phyloP scores from a whole-genome alignment of 2,888 invertebrate genomes.

The Ceraclea dissimilis region DNA sequence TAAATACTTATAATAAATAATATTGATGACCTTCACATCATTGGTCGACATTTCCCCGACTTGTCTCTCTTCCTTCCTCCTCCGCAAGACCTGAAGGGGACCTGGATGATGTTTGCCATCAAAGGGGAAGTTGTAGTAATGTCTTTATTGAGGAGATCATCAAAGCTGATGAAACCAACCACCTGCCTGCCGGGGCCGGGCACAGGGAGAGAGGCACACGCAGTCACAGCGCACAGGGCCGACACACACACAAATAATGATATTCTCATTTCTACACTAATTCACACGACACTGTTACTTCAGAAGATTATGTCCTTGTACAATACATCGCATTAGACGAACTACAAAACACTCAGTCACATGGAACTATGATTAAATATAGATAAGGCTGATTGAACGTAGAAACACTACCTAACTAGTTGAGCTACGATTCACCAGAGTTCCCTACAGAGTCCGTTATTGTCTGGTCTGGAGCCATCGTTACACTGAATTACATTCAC shows the following conservation, averaged over 20 bases:
- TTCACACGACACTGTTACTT: background rate
- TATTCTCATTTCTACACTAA: background rate
- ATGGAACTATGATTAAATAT: too few relatives aligned
- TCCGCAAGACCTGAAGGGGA: constrained; percentile 11
- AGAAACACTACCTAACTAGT: too few relatives aligned
- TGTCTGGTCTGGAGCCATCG: constrained; percentile 9
- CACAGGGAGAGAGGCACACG: background rate
- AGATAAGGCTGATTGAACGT: too few relatives aligned
- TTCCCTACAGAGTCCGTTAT: constrained; percentile 10
- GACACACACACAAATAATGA: background rate
- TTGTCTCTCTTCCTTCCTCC: constrained; percentile 3
- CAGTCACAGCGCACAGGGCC: background rate
- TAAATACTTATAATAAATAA: too few relatives aligned
- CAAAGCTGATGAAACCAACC: background rate
- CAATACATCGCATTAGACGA: too few relatives aligned
- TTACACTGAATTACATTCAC: constrained; percentile 9
- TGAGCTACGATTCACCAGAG: constrained; percentile 21
- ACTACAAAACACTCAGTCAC: too few relatives aligned
- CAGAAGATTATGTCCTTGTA: too few relatives aligned
- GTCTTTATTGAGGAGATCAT: background rate
- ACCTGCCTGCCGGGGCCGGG: too few relatives aligned
- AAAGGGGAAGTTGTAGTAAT: background rate
- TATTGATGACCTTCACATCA: constrained; percentile 7
- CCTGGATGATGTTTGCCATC: constrained; percentile 19
- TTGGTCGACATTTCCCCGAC: constrained; percentile 14